phyloP scores from a whole-genome alignment of 37 sponge, comb jelly and placozoan genomes.

The Halichondria panicea region DNA sequence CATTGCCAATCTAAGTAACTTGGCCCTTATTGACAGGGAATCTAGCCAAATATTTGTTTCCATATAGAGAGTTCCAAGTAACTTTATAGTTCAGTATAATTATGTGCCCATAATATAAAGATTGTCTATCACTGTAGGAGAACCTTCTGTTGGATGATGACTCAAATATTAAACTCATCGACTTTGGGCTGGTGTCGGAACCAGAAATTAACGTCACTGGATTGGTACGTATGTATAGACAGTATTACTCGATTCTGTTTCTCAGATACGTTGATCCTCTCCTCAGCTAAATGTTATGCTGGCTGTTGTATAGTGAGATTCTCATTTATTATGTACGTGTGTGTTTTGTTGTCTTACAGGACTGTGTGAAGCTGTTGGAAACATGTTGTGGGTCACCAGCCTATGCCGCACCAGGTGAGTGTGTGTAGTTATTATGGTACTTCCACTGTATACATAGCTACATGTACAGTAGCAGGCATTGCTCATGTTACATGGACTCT shows the following conservation, averaged over 20 bases:
- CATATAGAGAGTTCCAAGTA: no score
- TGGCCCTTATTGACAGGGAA: no score
- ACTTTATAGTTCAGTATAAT: background rate
- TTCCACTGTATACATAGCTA: no score
- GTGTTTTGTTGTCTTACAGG: no score
- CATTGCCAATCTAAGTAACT: no score
- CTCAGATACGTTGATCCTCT: background rate
- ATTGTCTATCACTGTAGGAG: constrained; percentile 51
- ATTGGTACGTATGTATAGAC: no score
- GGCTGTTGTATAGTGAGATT: background rate
- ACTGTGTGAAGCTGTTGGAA: constrained; percentile 58
- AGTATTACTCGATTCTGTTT: background rate
- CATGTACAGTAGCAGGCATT: no score
- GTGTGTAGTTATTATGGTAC: background rate
- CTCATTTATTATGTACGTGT: background rate
- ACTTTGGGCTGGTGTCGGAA: constrained; percentile 89
- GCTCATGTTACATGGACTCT: no score
- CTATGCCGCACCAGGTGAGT: constrained; percentile 94
- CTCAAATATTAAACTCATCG: constrained; percentile 90
- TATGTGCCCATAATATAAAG: background rate
- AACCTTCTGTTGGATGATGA: constrained; percentile 88
- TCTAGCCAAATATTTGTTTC: no score
- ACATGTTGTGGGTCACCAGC: constrained; percentile 96
- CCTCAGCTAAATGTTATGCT: background rate
- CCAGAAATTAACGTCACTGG: constrained; percentile 83